These are phyloP conservation scores for Portunus trituberculatus DNA, from an alignment of 1,140 invertebrate species.

Conservation along the genomic window DNA sequence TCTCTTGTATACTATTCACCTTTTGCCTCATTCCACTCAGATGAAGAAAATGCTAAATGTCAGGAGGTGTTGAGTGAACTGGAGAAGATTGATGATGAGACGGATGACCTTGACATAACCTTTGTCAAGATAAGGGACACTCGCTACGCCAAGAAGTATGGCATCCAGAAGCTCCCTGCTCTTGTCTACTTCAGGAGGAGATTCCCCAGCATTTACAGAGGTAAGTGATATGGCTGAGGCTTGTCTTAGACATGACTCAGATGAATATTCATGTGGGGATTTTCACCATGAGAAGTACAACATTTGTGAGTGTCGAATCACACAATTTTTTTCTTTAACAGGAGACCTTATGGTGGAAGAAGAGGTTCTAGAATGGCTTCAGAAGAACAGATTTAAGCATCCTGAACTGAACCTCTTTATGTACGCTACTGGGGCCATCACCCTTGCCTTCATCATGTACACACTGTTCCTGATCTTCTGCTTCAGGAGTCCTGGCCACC, in stretches of 20 bases:
- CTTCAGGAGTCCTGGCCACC: conserved; percentile 81
- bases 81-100: conserved; percentile 95
- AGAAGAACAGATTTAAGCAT: conserved; percentile 95
- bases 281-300: no score
- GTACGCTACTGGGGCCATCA: conserved; percentile 93
- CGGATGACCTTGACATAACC: conserved; percentile 95
- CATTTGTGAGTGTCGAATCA: not conserved
- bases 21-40: conserved; percentile 80
- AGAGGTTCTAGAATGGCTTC: conserved; percentile 95
- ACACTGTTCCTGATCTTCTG: conserved; percentile 94
- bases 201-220: conserved; percentile 97
- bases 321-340: conserved; percentile 80
- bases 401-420: conserved; percentile 97
- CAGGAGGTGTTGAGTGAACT: conserved; percentile 89
- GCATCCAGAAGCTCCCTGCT: conserved; percentile 94
- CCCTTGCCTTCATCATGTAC: conserved; percentile 92
- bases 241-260: not conserved
- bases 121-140: conserved; percentile 97
- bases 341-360: conserved; percentile 91
- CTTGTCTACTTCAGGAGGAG: conserved; percentile 96
- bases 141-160: conserved; percentile 95
- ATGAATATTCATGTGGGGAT: no score
- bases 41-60: conserved; percentile 88
- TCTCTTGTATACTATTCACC: not conserved
- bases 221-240: conserved; percentile 81